Conservation (phyloP, 2,797 vertebrate species). For the Anguilla megastoma region DNA sequence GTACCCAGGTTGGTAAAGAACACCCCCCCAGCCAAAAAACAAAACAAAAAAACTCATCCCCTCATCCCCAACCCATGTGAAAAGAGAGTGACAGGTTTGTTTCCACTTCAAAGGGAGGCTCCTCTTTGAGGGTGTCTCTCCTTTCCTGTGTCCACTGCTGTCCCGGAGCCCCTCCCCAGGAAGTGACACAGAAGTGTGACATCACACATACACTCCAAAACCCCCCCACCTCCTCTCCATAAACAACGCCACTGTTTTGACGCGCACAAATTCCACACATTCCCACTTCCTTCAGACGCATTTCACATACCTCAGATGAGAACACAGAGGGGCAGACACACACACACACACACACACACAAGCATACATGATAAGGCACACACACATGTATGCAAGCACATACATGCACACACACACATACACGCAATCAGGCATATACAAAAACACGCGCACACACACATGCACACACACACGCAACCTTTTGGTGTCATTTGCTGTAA, state of each 20-base stretch:
- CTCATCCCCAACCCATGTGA: background rate
- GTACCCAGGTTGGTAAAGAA: constrained; percentile 36
- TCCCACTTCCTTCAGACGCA: constrained; percentile 62
- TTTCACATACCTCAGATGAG: constrained; percentile 65
- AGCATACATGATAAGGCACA: background rate
- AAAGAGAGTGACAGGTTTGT: constrained; percentile 23
- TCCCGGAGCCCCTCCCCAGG: constrained; percentile 29
- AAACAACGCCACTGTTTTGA: constrained; percentile 62
- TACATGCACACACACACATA: background rate
- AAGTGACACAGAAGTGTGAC: constrained; percentile 39
- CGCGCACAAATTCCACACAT: constrained; percentile 68
- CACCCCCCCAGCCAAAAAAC: background rate
- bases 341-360: constrained; percentile 15
- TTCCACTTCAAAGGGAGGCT: constrained; percentile 33
- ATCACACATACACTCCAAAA: constrained; percentile 33
- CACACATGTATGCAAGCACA: background rate
- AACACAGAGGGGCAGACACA: constrained; percentile 55
- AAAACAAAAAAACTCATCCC: background rate
- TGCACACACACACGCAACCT: constrained; percentile 6
- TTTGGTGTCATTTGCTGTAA: constrained; percentile 5
- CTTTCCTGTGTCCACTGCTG: background rate
- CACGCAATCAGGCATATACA: background rate
- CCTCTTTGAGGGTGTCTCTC: background rate
- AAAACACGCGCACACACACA: constrained; percentile 1
- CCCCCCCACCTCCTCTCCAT: constrained; percentile 57